A percentile compares a stretch with the other conserved stretches of the same genome.
Conservation (phyloP, 1,140 invertebrate genomes). For the Brachionus calyciflorus region DNA sequence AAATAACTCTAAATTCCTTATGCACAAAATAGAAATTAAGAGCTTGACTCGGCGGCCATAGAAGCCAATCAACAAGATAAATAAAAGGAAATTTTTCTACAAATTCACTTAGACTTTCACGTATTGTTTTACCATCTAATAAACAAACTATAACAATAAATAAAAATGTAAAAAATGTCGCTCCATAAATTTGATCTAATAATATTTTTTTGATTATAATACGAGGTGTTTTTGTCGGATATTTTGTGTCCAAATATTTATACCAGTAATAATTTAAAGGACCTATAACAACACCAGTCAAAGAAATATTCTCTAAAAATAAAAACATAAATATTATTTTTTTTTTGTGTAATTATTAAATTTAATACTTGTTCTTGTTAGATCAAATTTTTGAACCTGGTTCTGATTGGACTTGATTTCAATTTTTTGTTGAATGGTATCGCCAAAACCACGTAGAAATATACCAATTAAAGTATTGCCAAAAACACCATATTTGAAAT, state of each 20-base stretch:
- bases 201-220: slow-evolving; percentile 49
- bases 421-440: slow-evolving; percentile 40
- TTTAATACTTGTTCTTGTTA: neutral
- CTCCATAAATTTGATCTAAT: slow-evolving; percentile 49
- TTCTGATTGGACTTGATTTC: neutral
- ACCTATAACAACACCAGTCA: slow-evolving; percentile 47
- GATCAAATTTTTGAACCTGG: neutral
- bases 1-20: slow-evolving; percentile 49
- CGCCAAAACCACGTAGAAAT: neutral
- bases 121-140: slow-evolving; percentile 47
- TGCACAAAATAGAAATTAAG: slow-evolving; percentile 49
- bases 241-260: slow-evolving; percentile 47
- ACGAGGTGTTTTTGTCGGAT: neutral
- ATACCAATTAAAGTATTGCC: slow-evolving; percentile 29
- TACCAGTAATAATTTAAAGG: slow-evolving; percentile 50
- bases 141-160: slow-evolving; percentile 48
- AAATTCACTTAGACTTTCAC: slow-evolving; percentile 48
- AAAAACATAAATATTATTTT: too few species aligned
- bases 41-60: slow-evolving; percentile 50
- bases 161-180: slow-evolving; percentile 48
- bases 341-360: too few species aligned
- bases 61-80: slow-evolving; percentile 50
- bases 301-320: slow-evolving; percentile 47
- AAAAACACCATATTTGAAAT: slow-evolving; percentile 6
- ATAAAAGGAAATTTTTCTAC: slow-evolving; percentile 48